Base-by-base conservation (phyloP, 2,888 invertebrate species). In the Mechanitis mazaeus region DNA sequence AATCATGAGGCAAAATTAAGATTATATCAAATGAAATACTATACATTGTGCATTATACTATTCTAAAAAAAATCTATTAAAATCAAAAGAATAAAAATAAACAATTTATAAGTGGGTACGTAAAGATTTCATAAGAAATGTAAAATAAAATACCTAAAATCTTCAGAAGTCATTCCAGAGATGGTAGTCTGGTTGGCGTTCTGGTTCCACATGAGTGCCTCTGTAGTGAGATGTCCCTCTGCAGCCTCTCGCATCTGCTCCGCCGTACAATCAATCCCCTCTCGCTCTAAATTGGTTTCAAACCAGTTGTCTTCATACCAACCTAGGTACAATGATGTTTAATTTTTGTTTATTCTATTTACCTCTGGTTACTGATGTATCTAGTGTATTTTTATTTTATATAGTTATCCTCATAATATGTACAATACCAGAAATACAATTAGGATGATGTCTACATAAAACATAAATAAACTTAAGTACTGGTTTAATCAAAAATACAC, bases 221-320 rank as follows among this genome's bases (percentile, higher is more conserved):
- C 99, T 0, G 99, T 99, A 50, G 99, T 99, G 61, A 99, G 92
- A 83, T 99, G 99, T 2, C 98, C 98, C 83, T 98, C 98, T 1
- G 99, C 97, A 0, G 98, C 98, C 71, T 93, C 93, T 54, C 95
- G 91, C 97, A 99, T 98, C 85, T 99, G 94, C 70, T 97, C 96
- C 64, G 93, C 93, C 0, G 97, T 97, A 81, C 99, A 99, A 68
- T 96, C 95, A 66, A 99, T 95, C 57, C 95, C 94, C 81, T 97
- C 97, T 63, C 94, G 93, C 71, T 95, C 94, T 68, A 97, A 87
- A 79, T 96, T 95, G 6, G 95, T 94, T 79, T 96, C 96, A 83
- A 97, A 99, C 99, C 99, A 99, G 79, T 98, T 98, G 84, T 99
- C 98, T 79, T 99, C 98, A 85, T 99, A 99, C 98, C 98, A 98